Evolutionary conservation across 2,888 invertebrate genomes (phyloP), one percentile per base, ranked within the genome.

Genomic region (Julus scandinavius): DNA sequence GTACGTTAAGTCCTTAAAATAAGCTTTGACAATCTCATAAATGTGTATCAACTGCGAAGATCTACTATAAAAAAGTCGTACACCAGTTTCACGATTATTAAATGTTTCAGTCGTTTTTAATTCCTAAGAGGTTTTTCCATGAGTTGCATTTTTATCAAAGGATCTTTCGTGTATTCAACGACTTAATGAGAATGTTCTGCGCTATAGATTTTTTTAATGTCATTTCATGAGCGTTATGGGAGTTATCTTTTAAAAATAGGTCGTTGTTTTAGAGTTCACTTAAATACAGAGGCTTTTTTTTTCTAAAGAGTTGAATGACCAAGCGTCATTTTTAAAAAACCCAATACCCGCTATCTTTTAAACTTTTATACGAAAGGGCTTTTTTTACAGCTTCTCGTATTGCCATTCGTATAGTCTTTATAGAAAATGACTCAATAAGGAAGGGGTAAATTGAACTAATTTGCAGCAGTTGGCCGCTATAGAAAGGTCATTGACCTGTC

Each of bases 391-490:
- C 80, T 80, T 80, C 38, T 80, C 29, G 38, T 80, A 29, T 80
- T 80, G n/a, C n/a, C n/a, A n/a, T 38, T 6, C 80, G 29, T 80
- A 13, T 80, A 80, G 80, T 80, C 80, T 80, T 80, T 72, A 38
- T 38, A 2, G 13, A 15, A 80, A 80, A 80, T 0, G 38, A 38
- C 38, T 13, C 38, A 11, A 80, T 38, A 38, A 38, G 11, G 29
- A 38, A 80, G 38, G 80, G 80, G 80, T 80, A 80, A 80, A 80
- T 80, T 80, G 80, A 38, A 80, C 38, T 80, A 80, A 80, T 80
- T 80, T 80, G 80, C 38, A 80, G 80, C 80, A 80, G 80, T 80
- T 80, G 29, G 80, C 38, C 3, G 29, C 38, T 80, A 38, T 80
- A 15, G 80, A 38, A 80, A 80, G 80, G 29, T 80, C 80, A 13